phyloP scores from a whole-genome alignment of 1,140 invertebrate genomes.

The Pteromalus puparum region DNA sequence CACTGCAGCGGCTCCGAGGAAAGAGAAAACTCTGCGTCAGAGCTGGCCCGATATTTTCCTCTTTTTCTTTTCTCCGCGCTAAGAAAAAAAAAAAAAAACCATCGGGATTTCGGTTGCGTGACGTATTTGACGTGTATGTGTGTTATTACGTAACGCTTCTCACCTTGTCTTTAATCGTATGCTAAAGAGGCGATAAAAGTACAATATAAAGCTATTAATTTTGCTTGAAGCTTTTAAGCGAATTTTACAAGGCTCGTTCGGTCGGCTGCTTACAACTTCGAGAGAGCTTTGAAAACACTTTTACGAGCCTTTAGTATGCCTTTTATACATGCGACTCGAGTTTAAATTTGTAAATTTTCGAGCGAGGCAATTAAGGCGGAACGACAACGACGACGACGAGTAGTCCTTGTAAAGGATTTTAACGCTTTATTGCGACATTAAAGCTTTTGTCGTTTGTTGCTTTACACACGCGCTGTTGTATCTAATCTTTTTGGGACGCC shows the following conservation, averaged over 20 bases:
- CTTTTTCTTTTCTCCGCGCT: not conserved
- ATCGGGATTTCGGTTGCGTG: not conserved
- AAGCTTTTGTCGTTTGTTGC: too few relatives aligned
- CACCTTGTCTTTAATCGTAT: not conserved
- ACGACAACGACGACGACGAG: not conserved
- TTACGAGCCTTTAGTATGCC: not conserved
- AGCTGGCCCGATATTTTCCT: constrained; percentile 21
- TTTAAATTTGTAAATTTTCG: not conserved
- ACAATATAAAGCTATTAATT: not conserved
- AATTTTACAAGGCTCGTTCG: not conserved
- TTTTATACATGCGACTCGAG: not conserved
- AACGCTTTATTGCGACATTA: too few relatives aligned
- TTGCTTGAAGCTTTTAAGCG: constrained; percentile 8
- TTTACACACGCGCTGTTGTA: too few relatives aligned
- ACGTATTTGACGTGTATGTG: not conserved
- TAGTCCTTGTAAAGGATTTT: not conserved
- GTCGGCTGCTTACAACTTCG: not conserved
- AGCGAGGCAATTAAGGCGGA: not conserved
- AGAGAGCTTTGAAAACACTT: not conserved
- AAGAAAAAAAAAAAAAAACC: not conserved
- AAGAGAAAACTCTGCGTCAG: constrained; percentile 21
- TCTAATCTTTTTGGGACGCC: too few relatives aligned
- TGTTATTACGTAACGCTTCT: not conserved
- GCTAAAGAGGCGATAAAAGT: constrained; percentile 15
- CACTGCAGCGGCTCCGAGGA: not conserved